phyloP scores from a whole-genome alignment of 2,113 vertebrate species.

The Tinamus guttatus region DNA sequence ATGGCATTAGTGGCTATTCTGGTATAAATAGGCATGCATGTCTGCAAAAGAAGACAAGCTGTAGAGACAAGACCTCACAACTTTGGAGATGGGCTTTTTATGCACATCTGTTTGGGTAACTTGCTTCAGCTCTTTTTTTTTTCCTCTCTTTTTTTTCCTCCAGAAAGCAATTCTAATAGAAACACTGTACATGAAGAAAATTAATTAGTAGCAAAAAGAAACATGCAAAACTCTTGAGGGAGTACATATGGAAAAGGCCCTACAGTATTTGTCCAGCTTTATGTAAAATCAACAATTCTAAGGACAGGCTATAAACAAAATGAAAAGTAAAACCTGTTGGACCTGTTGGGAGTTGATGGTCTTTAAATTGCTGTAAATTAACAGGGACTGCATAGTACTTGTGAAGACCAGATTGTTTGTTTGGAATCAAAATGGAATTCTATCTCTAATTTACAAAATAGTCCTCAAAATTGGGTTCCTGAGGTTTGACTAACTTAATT shows the following conservation, averaged over 20 bases:
- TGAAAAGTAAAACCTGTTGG: background rate
- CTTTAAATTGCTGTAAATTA: background rate
- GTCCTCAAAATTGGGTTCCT: too few relatives aligned
- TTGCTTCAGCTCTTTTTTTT: background rate
- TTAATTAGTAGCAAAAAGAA: background rate
- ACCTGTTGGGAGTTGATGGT: background rate
- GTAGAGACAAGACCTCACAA: background rate
- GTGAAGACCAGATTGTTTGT: background rate
- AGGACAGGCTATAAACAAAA: background rate
- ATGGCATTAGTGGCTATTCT: background rate
- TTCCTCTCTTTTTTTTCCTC: background rate
- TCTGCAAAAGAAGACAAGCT: background rate
- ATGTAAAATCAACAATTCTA: background rate
- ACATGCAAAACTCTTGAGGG: background rate
- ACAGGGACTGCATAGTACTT: background rate
- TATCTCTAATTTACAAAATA: background rate
- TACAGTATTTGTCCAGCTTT: background rate
- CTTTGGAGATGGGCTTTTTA: background rate
- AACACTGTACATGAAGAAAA: background rate
- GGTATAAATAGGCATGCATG: background rate
- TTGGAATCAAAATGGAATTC: background rate
- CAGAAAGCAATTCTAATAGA: background rate
- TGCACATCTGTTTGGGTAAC: background rate
- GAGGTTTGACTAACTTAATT: background rate
- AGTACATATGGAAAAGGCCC: background rate